Evolutionary conservation across 1,140 invertebrate species (phyloP).

Genomic region (Temnothorax curvispinosus): DNA sequence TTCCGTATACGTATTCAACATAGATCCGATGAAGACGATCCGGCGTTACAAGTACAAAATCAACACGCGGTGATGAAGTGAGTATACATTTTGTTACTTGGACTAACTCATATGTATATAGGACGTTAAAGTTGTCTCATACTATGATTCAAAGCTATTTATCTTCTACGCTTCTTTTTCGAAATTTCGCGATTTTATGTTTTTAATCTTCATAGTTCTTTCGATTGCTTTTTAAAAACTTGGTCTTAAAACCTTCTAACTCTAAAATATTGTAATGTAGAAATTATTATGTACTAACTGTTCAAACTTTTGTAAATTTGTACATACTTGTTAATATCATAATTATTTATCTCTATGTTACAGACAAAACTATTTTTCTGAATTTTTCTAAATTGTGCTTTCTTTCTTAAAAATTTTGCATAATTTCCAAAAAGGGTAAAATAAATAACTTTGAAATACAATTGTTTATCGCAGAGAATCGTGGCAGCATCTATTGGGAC

Average conservation of each 20-base stretch:
- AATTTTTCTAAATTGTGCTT: background rate
- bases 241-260: background rate
- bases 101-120: background rate
- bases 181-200: background rate
- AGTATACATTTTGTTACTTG: conserved; percentile 72
- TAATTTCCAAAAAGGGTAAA: background rate
- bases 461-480: conserved; percentile 87
- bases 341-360: background rate
- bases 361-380: background rate
- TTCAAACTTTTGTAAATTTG: background rate
- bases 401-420: background rate
- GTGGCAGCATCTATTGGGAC: conserved; percentile 95
- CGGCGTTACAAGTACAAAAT: conserved; percentile 81
- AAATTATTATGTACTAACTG: background rate
- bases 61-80: conserved; percentile 81
- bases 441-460: background rate
- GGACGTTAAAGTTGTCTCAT: background rate
- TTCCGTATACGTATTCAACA: conserved; percentile 75
- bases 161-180: background rate
- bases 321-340: background rate
- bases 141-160: background rate
- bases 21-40: conserved; percentile 83
- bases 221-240: background rate
- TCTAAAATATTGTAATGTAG: background rate
- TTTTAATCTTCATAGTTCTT: background rate